A percentile compares a stretch with the other conserved stretches of the same genome.
Evolutionary conservation across 2,797 vertebrate genomes (phyloP).

Genomic region (Micrastur ruficollis): DNA sequence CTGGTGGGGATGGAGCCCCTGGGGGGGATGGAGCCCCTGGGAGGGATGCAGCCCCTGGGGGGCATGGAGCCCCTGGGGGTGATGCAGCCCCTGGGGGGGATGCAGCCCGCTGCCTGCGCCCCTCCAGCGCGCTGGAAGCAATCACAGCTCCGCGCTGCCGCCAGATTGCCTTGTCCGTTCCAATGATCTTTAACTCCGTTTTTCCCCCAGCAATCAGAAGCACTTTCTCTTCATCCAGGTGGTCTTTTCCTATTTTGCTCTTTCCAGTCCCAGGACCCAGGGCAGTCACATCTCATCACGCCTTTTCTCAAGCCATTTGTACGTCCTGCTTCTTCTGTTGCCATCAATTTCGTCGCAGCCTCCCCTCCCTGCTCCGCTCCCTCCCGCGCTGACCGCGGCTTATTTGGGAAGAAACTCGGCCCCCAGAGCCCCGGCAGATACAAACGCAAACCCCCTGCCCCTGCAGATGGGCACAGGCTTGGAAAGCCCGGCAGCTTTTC

Average conservation of each 20-base stretch:
- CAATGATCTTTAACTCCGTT: conserved; percentile 46
- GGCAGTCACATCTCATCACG: conserved; percentile 64
- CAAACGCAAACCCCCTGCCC: not conserved
- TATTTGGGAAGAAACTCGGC: not conserved
- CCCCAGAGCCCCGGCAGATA: not conserved
- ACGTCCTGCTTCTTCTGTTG: not conserved
- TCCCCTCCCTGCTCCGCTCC: not conserved
- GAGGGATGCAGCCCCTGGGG: not conserved
- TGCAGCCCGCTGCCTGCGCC: not conserved
- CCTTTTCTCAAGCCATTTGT: conserved; percentile 18
- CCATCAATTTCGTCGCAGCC: not conserved
- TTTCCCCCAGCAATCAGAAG: conserved; percentile 40
- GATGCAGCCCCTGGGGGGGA: not conserved
- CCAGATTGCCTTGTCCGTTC: conserved; percentile 65
- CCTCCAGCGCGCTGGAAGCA: not conserved
- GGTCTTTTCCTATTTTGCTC: conserved; percentile 43
- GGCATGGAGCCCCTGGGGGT: not conserved
- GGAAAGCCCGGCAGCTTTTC: not conserved
- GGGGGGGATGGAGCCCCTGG: not conserved
- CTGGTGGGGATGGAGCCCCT: too few relatives aligned
- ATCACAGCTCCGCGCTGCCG: not conserved
- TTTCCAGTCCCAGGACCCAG: not conserved
- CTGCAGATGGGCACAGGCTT: not conserved
- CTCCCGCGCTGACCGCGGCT: not conserved
- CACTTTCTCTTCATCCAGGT: conserved; percentile 44